Evolutionary conservation across 2,888 invertebrate species (phyloP), one percentile per base, ranked within the genome.

Genomic region (Aporophyla lueneburgensis): DNA sequence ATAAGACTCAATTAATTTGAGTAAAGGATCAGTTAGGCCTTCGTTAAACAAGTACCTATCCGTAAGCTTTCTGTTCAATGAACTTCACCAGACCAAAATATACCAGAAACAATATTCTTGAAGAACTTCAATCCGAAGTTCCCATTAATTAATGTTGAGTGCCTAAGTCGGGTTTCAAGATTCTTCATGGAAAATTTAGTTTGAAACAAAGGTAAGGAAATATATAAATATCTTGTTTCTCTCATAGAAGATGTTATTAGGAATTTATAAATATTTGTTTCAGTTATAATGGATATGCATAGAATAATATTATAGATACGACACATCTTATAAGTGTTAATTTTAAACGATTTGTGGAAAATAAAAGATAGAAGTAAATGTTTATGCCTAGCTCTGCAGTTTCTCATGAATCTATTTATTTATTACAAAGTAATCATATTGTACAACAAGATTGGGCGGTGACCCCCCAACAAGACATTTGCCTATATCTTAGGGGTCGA

Each of bases 261-360:
- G 53, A 73, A 65, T 59, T 68, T 54, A 73, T 65, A 73, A 63
- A 73, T 68, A 63, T 40, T 58, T 40, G 19, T 79, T 63, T 68
- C 24, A 24, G 73, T 24, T 58, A 19, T 79, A 68, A 73, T 73
- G 78, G 67, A 27, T 63, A 24, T 40, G 49, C 73, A 73, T 40
- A 79, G 80, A 79, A 2, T 68, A 79, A 74, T n/a, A 53, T 62
- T 19, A 9, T 5, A 74, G 61, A 62, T n/a, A 21, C 27, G 53
- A 6, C 0, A 72, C 19, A 24, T 54, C 27, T 43, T 58, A 9
- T 43, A 7, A 43, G 9, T 9, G 9, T 7, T 43, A 0, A 1
- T 46, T 46, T 46, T 9, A 46, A 46, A 46, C 43, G 43, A 0
- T 12, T 12, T 46, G 43, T 46, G 43, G 43, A 1, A 10, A 46